Conservation (phyloP, 2,888 invertebrate genomes). For the Caenorhabditis uteleia region DNA sequence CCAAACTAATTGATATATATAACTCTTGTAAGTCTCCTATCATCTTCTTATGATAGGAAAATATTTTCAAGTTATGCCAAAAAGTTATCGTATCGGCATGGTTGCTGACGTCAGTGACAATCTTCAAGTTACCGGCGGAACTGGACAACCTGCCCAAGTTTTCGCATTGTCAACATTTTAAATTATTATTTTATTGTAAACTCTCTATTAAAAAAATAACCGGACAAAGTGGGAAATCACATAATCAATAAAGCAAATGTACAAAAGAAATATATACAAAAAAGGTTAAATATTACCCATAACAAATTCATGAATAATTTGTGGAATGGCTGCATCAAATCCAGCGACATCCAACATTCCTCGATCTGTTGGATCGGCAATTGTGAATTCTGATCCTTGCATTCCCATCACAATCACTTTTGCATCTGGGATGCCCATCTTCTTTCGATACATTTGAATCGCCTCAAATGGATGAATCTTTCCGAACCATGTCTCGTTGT, state of each 20-base stretch:
- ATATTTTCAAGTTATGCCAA: slow-evolving; percentile 8
- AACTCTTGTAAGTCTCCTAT: slow-evolving; percentile 8
- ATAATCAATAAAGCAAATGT: too few relatives aligned
- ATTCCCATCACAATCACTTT: slow-evolving; percentile 67
- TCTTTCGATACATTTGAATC: slow-evolving; percentile 75
- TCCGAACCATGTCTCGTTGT: slow-evolving; percentile 71
- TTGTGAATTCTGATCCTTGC: slow-evolving; percentile 70
- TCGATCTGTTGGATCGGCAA: slow-evolving; percentile 70
- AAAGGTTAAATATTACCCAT: slow-evolving; percentile 53
- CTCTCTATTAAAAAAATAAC: too few relatives aligned
- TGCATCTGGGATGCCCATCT: slow-evolving; percentile 62
- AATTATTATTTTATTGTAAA: background rate
- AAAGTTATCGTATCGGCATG: slow-evolving; percentile 11
- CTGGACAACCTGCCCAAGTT: slow-evolving; percentile 12
- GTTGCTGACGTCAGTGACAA: slow-evolving; percentile 10
- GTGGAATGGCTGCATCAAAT: slow-evolving; percentile 70
- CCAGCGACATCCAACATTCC: slow-evolving; percentile 72
- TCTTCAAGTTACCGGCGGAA: slow-evolving; percentile 1
- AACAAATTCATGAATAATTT: slow-evolving; percentile 70
- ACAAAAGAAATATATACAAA: too few relatives aligned
- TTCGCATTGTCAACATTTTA: slow-evolving; percentile 16
- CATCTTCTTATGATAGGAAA: background rate
- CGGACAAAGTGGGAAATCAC: too few relatives aligned
- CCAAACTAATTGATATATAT: slow-evolving; percentile 5
- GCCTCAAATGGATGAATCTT: slow-evolving; percentile 73